phyloP scores from a whole-genome alignment of 2,888 invertebrate species.

The Mythimna loreyi region DNA sequence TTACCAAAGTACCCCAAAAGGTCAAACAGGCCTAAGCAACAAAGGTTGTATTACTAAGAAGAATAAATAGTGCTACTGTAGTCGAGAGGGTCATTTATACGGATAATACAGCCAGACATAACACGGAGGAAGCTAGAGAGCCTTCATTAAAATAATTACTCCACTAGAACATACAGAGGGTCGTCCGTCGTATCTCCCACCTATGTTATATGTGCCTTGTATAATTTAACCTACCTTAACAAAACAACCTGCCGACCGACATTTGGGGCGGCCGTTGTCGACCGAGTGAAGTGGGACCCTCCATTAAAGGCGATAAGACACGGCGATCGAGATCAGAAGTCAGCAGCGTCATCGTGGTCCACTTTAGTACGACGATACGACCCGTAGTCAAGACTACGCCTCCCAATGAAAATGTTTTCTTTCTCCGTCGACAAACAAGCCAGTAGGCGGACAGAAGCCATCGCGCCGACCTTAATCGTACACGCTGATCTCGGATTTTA shows the following conservation, averaged over 20 bases:
- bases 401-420: slow-evolving; percentile 57
- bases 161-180: slow-evolving; percentile 27
- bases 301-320: slow-evolving; percentile 76
- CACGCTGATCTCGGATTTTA: slow-evolving; percentile 49
- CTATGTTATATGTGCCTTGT: slow-evolving; percentile 17
- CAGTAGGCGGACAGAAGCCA: slow-evolving; percentile 30
- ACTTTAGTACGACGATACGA: slow-evolving; percentile 20
- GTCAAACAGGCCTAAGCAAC: slow-evolving; percentile 24
- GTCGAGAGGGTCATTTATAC: slow-evolving; percentile 40
- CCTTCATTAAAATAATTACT: slow-evolving; percentile 53
- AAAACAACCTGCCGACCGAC: slow-evolving; percentile 55
- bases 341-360: slow-evolving; percentile 42
- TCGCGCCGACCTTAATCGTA: slow-evolving; percentile 37
- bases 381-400: slow-evolving; percentile 1
- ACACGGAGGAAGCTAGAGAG: slow-evolving; percentile 25
- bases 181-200: slow-evolving; percentile 9
- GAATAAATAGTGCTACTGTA: slow-evolving; percentile 38
- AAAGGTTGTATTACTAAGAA: slow-evolving; percentile 43
- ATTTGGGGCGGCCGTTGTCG: slow-evolving; percentile 43
- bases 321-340: slow-evolving; percentile 68
- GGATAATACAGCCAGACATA: slow-evolving; percentile 28
- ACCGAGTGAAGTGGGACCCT: slow-evolving; percentile 65
- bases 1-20: slow-evolving; percentile 27
- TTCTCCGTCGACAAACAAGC: slow-evolving; percentile 49
- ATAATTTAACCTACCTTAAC: slow-evolving; percentile 63